Evolutionary conservation across 2,888 invertebrate genomes (phyloP).

Genomic region (Erynnis tages): DNA sequence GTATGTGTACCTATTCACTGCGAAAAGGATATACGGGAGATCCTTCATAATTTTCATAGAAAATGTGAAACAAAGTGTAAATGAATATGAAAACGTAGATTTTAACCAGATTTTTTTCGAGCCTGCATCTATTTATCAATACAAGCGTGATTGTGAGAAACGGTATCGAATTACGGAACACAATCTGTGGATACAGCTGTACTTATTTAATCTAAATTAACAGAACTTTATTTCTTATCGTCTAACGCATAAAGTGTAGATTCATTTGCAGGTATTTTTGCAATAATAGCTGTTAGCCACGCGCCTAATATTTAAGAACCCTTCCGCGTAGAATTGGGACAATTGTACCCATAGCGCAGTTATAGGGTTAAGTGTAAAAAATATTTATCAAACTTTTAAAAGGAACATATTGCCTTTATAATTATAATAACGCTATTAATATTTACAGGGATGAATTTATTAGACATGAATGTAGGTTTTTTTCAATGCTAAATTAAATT

Average conservation of each 20-base stretch:
- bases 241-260: neutral
- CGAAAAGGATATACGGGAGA: no score
- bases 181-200: conserved; percentile 24
- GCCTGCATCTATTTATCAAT: conserved; percentile 19
- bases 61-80: no score
- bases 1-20: no score
- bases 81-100: no score
- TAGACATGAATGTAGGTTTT: no score
- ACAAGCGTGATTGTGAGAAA: conserved; percentile 22
- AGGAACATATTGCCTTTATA: no score
- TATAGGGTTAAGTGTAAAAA: conserved; percentile 5
- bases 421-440: no score
- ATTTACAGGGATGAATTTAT: no score
- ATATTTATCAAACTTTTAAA: neutral
- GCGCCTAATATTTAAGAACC: conserved; percentile 41
- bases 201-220: neutral
- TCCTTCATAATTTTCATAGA: no score
- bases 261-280: conserved; percentile 16
- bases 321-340: conserved; percentile 35
- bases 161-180: conserved; percentile 31
- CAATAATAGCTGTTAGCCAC: conserved; percentile 30
- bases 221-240: neutral
- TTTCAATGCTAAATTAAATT: no score
- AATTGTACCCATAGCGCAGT: conserved; percentile 9
- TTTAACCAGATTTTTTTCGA: no score